These are phyloP conservation scores for Fulica atra DNA, from an alignment of 2,113 vertebrate genomes.

Conservation along the genomic window DNA sequence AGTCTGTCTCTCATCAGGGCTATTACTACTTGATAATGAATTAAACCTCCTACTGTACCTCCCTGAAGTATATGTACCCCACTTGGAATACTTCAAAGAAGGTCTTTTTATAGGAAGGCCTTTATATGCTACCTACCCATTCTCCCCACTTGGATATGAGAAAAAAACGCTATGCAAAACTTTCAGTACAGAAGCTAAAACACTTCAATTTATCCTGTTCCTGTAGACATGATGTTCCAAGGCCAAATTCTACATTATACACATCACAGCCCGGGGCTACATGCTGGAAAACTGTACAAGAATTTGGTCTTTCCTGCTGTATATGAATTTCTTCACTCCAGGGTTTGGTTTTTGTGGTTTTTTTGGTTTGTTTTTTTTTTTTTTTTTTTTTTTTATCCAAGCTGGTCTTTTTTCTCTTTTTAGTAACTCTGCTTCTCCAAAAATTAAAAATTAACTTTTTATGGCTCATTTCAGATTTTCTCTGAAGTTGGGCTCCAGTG, in stretches of 20 bases:
- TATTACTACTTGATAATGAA: background rate
- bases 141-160: background rate
- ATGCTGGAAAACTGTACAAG: background rate
- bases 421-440: background rate
- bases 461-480: background rate
- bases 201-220: background rate
- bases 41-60: background rate
- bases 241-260: background rate
- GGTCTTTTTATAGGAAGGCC: background rate
- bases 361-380: background rate
- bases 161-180: background rate
- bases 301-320: background rate
- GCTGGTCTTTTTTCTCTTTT: background rate
- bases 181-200: background rate
- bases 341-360: no score
- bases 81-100: background rate
- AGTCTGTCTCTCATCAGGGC: background rate
- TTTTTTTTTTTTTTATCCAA: background rate
- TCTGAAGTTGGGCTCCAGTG: background rate
- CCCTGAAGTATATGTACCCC: background rate
- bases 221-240: background rate
- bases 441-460: background rate
- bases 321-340: background rate
- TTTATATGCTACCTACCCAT: background rate
- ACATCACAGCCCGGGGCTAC: background rate